Evolutionary conservation across 2,888 invertebrate species (phyloP).

Genomic region (Sceliomorpha sp.): DNA sequence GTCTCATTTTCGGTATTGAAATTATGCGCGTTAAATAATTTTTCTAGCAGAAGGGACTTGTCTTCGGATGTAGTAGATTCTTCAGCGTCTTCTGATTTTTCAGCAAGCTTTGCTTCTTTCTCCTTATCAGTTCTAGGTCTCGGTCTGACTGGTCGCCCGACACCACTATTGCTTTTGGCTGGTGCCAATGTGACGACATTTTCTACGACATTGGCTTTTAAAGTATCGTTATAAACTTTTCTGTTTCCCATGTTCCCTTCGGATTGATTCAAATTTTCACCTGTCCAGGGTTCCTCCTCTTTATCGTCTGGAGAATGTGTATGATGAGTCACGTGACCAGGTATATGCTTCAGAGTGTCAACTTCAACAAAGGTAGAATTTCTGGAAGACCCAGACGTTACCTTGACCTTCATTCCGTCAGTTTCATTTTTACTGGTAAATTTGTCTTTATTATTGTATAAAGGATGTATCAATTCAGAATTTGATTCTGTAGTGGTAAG

Average conservation of each 20-base stretch:
- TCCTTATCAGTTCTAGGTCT: conserved; percentile 82
- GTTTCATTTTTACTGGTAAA: conserved; percentile 39
- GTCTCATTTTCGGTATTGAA: conserved; percentile 19
- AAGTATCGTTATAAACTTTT: conserved; percentile 72
- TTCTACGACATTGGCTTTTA: conserved; percentile 71
- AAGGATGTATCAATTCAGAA: conserved; percentile 63
- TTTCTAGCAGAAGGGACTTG: conserved; percentile 63
- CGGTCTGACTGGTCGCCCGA: conserved; percentile 86
- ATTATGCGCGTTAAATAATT: conserved; percentile 63
- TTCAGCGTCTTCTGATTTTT: conserved; percentile 21
- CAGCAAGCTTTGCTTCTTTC: conserved; percentile 47
- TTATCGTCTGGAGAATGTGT: conserved; percentile 23
- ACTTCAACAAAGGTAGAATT: conserved; percentile 72
- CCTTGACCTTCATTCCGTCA: no score
- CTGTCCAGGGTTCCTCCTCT: conserved; percentile 22
- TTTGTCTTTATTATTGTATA: conserved; percentile 63
- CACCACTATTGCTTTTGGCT: conserved; percentile 88
- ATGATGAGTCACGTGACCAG: conserved; percentile 40
- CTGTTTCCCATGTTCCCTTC: conserved; percentile 54
- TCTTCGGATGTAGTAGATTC: conserved; percentile 33
- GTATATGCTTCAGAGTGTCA: conserved; percentile 55
- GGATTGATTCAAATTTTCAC: conserved; percentile 12
- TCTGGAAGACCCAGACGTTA: no score
- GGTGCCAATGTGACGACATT: conserved; percentile 86
- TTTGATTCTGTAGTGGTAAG: conserved; percentile 64